Conservation (phyloP, 2,888 invertebrate species). For the Drosophila neutralis region DNA sequence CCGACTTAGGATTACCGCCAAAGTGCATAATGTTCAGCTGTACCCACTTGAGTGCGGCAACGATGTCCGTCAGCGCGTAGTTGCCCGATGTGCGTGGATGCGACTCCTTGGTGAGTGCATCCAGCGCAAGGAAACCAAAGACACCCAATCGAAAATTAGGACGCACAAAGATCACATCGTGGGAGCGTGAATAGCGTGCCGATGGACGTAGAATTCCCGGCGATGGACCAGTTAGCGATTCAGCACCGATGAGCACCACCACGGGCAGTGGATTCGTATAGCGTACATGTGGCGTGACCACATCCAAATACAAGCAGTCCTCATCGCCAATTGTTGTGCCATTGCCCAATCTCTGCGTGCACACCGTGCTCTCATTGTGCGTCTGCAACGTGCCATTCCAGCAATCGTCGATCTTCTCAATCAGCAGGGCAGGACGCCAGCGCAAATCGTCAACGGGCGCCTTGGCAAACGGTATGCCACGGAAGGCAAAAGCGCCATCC, state of each 20-base stretch:
- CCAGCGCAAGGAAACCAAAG: slow-evolving; percentile 92
- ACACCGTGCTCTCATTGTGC: slow-evolving; percentile 88
- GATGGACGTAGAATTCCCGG: slow-evolving; percentile 91
- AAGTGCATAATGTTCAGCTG: slow-evolving; percentile 92
- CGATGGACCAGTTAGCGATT: slow-evolving; percentile 91
- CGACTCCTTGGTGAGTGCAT: slow-evolving; percentile 88
- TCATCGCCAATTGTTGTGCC: slow-evolving; percentile 90
- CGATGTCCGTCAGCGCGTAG: slow-evolving; percentile 92
- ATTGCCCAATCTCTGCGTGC: slow-evolving; percentile 89
- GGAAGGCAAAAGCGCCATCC: slow-evolving; percentile 92
- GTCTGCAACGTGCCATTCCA: slow-evolving; percentile 91
- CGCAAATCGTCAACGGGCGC: slow-evolving; percentile 89
- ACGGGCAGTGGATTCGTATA: slow-evolving; percentile 93
- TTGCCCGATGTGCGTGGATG: slow-evolving; percentile 93
- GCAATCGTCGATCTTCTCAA: slow-evolving; percentile 89
- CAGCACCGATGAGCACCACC: slow-evolving; percentile 92
- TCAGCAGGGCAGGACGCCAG: slow-evolving; percentile 89
- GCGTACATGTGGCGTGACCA: slow-evolving; percentile 92
- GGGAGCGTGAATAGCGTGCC: slow-evolving; percentile 90
- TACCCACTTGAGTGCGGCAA: slow-evolving; percentile 92
- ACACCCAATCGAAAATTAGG: slow-evolving; percentile 93
- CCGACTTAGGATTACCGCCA: slow-evolving; percentile 91
- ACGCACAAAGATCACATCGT: slow-evolving; percentile 93
- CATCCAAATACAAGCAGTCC: slow-evolving; percentile 93
- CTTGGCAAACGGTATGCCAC: slow-evolving; percentile 92